Evolutionary conservation across 2,797 vertebrate species (phyloP).

Genomic region (Mus spretus): DNA sequence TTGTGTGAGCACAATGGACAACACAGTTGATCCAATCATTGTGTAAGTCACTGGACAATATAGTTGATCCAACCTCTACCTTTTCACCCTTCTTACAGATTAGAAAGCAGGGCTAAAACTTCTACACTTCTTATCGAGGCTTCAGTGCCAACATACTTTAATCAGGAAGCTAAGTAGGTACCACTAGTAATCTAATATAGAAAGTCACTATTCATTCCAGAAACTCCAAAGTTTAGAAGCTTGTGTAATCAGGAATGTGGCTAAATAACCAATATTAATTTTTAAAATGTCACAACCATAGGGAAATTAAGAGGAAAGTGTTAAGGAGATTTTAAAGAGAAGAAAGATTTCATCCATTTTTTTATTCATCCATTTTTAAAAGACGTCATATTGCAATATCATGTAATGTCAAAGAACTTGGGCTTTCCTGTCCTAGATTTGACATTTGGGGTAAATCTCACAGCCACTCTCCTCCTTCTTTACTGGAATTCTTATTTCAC

Average conservation of each 20-base stretch:
- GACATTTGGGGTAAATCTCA: conserved; percentile 25
- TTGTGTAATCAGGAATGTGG: background rate
- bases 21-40: background rate
- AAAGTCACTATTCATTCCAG: background rate
- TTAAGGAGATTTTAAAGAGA: background rate
- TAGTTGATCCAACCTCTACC: background rate
- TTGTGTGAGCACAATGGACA: background rate
- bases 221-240: background rate
- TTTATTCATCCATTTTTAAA: background rate
- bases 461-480: background rate
- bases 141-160: background rate
- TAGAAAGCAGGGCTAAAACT: background rate
- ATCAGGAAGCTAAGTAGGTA: background rate
- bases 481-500: background rate
- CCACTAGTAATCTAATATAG: background rate
- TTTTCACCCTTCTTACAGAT: background rate
- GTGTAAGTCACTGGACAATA: background rate
- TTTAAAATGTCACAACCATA: background rate
- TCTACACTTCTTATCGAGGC: background rate
- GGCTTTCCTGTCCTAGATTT: background rate
- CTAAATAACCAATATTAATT: conserved; percentile 6
- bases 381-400: background rate
- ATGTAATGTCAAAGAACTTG: background rate
- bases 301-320: conserved; percentile 1
- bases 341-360: conserved; percentile 6